Evolutionary conservation across 1,140 invertebrate species (phyloP).

Genomic region (Rhagoletis zephyria): DNA sequence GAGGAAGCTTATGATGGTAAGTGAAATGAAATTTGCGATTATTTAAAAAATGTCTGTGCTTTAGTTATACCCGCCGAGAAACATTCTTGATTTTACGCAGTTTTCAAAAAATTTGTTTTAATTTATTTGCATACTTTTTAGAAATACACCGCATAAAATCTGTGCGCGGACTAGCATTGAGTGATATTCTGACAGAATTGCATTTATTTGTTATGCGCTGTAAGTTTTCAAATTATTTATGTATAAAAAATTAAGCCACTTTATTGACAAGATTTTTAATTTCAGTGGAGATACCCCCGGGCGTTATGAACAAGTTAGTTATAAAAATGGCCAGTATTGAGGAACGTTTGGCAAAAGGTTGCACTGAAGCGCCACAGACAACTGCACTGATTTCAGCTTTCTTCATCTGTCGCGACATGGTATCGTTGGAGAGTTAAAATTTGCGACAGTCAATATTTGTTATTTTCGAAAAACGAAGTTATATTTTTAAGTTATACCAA

Average conservation of each 20-base stretch:
- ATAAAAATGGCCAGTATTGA: constrained; percentile 89
- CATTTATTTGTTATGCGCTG: constrained; percentile 89
- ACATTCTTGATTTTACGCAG: too few relatives aligned
- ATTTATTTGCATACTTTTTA: constrained; percentile 69
- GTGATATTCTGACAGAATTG: constrained; percentile 91
- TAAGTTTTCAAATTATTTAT: constrained; percentile 72
- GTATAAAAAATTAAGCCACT: background rate
- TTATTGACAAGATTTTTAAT: constrained; percentile 64
- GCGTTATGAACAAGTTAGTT: constrained; percentile 82
- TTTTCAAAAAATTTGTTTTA: background rate
- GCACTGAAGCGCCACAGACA: constrained; percentile 89
- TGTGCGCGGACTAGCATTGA: constrained; percentile 89
- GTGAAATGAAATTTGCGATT: constrained; percentile 35
- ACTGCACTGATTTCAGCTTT: constrained; percentile 86
- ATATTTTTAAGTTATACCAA: too few relatives aligned
- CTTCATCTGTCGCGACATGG: constrained; percentile 79
- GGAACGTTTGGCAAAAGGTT: constrained; percentile 82
- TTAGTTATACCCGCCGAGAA: too few relatives aligned
- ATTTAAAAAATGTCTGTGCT: background rate
- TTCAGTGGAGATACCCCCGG: constrained; percentile 87
- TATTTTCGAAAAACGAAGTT: background rate
- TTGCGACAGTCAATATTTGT: background rate
- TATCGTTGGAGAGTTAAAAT: constrained; percentile 66
- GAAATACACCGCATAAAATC: constrained; percentile 89
- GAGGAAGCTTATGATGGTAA: constrained; percentile 86